Evolutionary conservation across 2,797 vertebrate species (phyloP).

Genomic region (Perodicticus potto): DNA sequence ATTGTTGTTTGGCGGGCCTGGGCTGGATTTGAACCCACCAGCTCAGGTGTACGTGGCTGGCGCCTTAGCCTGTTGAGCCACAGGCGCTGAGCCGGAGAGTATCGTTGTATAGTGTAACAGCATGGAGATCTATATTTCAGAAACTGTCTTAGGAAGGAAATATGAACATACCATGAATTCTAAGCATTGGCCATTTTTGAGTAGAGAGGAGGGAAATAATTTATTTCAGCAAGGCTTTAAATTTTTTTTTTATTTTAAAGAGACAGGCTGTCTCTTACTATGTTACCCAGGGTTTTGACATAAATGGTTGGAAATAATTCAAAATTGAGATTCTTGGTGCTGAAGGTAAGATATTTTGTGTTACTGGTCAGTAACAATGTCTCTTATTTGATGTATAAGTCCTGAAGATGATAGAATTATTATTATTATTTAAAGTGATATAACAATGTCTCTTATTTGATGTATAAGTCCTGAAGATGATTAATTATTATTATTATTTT

Average conservation of each 20-base stretch:
- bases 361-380: neutral
- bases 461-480: neutral
- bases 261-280: neutral
- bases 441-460: no score
- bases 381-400: neutral
- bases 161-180: neutral
- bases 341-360: neutral
- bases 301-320: constrained; percentile 7
- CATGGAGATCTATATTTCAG: neutral
- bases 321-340: neutral
- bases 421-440: no score
- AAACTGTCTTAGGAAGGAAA: neutral
- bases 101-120: neutral
- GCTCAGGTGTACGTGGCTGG: no score
- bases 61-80: no score
- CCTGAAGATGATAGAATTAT: neutral
- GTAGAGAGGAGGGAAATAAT: neutral
- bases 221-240: neutral
- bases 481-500: no score
- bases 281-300: neutral
- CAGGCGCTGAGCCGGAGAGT: no score
- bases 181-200: neutral
- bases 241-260: neutral
- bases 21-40: no score
- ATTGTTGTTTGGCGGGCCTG: no score